A percentile compares a stretch with the other conserved stretches of the same genome.
phyloP scores from a whole-genome alignment of 2,888 invertebrate species.

The Pecten maximus region DNA sequence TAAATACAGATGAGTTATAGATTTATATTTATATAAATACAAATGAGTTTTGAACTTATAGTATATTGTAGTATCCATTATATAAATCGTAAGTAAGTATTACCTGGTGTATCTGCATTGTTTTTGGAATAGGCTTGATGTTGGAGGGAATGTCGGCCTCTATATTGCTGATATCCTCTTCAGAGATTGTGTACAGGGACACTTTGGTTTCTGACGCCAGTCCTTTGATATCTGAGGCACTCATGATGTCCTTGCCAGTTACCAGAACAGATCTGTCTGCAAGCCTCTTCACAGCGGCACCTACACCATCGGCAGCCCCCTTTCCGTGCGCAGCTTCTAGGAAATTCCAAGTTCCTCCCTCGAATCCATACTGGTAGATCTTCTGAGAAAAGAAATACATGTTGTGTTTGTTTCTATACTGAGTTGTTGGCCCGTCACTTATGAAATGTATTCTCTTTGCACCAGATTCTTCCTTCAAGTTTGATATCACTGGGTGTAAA shows the following conservation, averaged over 20 bases:
- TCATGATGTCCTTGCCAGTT: conserved; percentile 49
- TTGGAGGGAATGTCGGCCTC: background rate
- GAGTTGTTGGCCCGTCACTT: conserved; percentile 80
- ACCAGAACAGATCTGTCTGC: conserved; percentile 62
- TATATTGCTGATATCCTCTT: conserved; percentile 13
- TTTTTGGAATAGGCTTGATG: background rate
- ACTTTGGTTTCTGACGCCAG: conserved; percentile 6
- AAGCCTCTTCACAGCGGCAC: conserved; percentile 72
- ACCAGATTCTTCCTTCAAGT: conserved; percentile 22
- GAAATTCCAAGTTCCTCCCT: conserved; percentile 75
- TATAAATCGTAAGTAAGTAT: background rate
- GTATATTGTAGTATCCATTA: background rate
- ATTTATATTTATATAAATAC: background rate
- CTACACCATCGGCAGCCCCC: conserved; percentile 77
- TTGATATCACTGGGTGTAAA: conserved; percentile 72
- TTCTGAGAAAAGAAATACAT: conserved; percentile 67
- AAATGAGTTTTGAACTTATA: background rate
- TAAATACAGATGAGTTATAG: too few species aligned
- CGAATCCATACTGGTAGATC: conserved; percentile 63
- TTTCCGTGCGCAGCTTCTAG: conserved; percentile 79
- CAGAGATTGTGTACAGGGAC: conserved; percentile 38
- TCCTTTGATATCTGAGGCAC: conserved; percentile 44
- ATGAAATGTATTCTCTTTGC: conserved; percentile 58
- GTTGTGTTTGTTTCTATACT: conserved; percentile 80
- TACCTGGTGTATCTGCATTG: background rate